phyloP scores from a whole-genome alignment of 2,888 invertebrate genomes.

The Protophormia terraenovae region DNA sequence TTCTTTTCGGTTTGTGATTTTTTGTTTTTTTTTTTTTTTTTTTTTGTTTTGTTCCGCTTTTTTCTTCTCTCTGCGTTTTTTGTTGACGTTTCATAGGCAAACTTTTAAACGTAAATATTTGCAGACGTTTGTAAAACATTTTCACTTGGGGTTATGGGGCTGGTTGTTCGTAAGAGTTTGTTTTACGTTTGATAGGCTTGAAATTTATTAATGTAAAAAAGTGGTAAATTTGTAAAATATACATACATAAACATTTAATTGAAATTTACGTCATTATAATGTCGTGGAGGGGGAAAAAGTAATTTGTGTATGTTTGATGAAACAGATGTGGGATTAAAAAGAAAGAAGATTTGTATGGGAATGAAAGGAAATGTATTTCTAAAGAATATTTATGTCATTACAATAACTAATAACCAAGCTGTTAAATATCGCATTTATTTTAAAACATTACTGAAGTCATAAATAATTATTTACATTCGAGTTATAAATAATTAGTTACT shows the following conservation, averaged over 20 bases:
- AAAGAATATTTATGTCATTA: too few relatives aligned
- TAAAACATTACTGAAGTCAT: too few relatives aligned
- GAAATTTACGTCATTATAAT: not conserved
- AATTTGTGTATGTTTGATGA: too few relatives aligned
- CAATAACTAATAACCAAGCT: too few relatives aligned
- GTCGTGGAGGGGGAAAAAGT: not conserved
- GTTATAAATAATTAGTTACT: too few relatives aligned
- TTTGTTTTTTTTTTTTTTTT: conserved; percentile 3
- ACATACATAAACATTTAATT: conserved; percentile 6
- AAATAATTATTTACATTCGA: too few relatives aligned
- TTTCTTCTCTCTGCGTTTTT: not conserved
- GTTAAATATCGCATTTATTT: too few relatives aligned
- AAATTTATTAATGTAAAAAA: not conserved
- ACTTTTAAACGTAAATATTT: conserved; percentile 24
- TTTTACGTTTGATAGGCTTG: conserved; percentile 15
- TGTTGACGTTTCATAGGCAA: not conserved
- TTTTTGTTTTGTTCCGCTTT: not conserved
- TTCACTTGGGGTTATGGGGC: not conserved
- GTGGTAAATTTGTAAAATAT: not conserved
- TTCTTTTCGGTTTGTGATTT: not conserved
- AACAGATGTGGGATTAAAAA: too few relatives aligned
- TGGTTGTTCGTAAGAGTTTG: not conserved
- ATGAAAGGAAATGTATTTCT: too few relatives aligned
- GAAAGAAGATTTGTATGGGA: too few relatives aligned
- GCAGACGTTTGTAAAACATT: not conserved